Base-by-base conservation (phyloP, 1,140 invertebrate species). In the Dufourea novaeangliae region DNA sequence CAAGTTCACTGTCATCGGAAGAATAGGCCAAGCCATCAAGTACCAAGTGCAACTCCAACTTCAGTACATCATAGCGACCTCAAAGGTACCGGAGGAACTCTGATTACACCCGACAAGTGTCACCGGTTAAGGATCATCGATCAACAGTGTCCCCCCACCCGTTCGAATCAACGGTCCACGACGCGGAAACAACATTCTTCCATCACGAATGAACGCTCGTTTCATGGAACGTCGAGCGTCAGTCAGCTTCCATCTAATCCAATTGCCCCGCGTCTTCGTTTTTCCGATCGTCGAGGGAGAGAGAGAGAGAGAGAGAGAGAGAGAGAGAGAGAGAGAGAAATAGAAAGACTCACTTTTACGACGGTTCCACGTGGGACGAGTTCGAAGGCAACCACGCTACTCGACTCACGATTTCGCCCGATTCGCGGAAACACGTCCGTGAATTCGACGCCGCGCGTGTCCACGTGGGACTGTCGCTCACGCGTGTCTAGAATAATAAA, bases 401-500 rank as follows among this genome's bases (percentile, higher is more conserved):
- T 14, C 17, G 56, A 59, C 29, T 59, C 34, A 29, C 27, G 56
- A 59, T 34, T 34, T n/a, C 25, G 11, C 54, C 6, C 54, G 25
- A 17, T 7, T 5, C 17, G 20, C 12, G 68, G 3, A 32, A 11
- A 32, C 1, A 25, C n/a, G 10, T 46, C 34, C 27, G 20, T 29
- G 37, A 71, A 64, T 64, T 73, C 71, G 56, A 54, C 50, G 32
- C 10, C 41, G 41, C 69, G 68, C 25, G 54, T 44, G 27, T 71
- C 56, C 69, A 46, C 56, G 56, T n/a, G 39, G 59, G 32, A 57
- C 29, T 71, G 69, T 62, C 29, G 34, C n/a, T 4, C 41, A 57
- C 14, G 32, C 72, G 54, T 39, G 27, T 69, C 29, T 37, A 37
- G 54, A 46, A 76, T 76, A 29, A 39, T 59, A 50, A 68, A 76